Evolutionary conservation across 1,140 invertebrate genomes (phyloP).

Genomic region (Bathynomus jamesi): DNA sequence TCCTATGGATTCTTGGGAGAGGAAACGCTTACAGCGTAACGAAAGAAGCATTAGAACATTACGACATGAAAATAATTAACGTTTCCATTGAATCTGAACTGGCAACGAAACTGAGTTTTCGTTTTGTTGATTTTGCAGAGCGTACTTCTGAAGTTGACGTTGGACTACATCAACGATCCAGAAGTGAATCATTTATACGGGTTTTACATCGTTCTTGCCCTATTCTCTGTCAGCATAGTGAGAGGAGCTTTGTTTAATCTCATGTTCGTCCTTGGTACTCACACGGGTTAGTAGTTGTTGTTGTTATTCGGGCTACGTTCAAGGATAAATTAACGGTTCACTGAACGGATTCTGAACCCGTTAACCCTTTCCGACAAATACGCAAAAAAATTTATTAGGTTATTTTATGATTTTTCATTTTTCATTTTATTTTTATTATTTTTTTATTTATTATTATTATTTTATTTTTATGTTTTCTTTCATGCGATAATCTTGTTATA

Average conservation of each 20-base stretch:
- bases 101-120: neutral
- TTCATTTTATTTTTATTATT: neutral
- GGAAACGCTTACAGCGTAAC: too few species aligned
- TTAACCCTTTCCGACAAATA: neutral
- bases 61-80: too few species aligned
- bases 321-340: neutral
- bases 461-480: too few species aligned
- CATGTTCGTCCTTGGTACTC: slow-evolving; percentile 31
- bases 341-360: too few species aligned
- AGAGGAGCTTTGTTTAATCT: slow-evolving; percentile 26
- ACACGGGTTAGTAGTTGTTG: slow-evolving; percentile 15
- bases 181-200: slow-evolving; percentile 11
- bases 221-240: slow-evolving; percentile 19
- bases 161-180: slow-evolving; percentile 29
- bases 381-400: too few species aligned
- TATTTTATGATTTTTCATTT: too few species aligned
- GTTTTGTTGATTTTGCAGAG: slow-evolving; percentile 23
- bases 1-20: too few species aligned
- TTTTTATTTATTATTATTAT: too few species aligned
- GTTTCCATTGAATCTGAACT: neutral
- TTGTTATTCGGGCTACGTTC: neutral
- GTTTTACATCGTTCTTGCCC: slow-evolving; percentile 7
- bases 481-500: too few species aligned
- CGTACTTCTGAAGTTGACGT: slow-evolving; percentile 23
- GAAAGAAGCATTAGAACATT: too few species aligned